These are phyloP conservation scores for Stichodactyla helianthus DNA, from an alignment of 64 coral and sea anemone species.

Conservation along the genomic window DNA sequence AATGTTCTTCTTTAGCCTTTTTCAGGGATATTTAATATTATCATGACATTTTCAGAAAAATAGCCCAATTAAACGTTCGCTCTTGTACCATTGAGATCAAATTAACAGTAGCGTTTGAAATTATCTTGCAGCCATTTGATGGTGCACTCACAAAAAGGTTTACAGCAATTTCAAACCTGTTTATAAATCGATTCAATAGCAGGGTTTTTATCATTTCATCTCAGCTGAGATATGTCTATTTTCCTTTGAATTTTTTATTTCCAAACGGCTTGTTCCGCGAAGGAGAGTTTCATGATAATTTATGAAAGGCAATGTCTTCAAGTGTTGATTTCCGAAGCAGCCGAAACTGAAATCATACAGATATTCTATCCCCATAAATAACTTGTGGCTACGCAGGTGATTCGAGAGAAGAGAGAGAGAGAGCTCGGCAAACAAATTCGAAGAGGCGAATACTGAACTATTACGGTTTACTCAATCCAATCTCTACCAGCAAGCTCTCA, in stretches of 20 bases:
- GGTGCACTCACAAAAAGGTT: background rate
- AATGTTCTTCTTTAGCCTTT: background rate
- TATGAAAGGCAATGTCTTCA: background rate
- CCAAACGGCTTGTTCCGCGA: background rate
- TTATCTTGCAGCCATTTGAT: background rate
- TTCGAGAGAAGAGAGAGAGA: background rate
- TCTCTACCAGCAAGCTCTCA: background rate
- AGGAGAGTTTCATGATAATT: background rate
- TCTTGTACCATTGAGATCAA: constrained; percentile 2
- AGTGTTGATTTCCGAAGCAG: background rate
- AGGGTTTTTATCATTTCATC: background rate
- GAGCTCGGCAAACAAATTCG: background rate
- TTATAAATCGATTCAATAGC: background rate
- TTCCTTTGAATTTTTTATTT: background rate
- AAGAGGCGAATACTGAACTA: background rate
- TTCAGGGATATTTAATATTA: background rate
- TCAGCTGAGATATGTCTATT: background rate
- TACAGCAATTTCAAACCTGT: background rate
- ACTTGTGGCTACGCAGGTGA: background rate
- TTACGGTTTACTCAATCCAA: background rate
- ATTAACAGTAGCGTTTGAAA: background rate
- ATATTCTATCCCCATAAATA: background rate
- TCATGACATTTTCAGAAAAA: background rate
- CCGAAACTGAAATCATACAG: background rate
- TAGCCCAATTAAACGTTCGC: constrained; percentile 3